Conservation (phyloP, 2,888 invertebrate species). For the Ceraclea dissimilis region DNA sequence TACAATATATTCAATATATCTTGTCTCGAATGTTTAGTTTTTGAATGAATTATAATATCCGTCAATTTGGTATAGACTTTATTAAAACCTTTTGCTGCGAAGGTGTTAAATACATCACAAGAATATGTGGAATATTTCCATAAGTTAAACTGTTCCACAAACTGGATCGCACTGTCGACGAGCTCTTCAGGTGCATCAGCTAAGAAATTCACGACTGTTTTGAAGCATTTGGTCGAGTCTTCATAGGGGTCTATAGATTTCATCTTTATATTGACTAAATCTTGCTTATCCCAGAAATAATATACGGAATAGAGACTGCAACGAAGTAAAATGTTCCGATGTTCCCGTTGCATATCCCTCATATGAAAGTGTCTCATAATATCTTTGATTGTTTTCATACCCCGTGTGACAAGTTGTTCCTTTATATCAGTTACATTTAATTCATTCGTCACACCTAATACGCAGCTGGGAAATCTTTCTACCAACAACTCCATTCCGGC, state of each 20-base stretch:
- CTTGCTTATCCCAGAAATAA: not conserved
- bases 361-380: not conserved
- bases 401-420: too few species aligned
- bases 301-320: not conserved
- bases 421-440: too few species aligned
- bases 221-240: constrained; percentile 27
- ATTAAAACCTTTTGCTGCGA: not conserved
- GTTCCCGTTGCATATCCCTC: not conserved
- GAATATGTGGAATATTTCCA: not conserved
- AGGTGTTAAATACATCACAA: not conserved
- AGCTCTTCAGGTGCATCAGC: not conserved
- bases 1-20: constrained; percentile 37
- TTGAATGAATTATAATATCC: too few species aligned
- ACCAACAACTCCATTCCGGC: too few species aligned
- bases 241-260: not conserved
- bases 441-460: too few species aligned
- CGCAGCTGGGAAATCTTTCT: too few species aligned
- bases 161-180: not conserved
- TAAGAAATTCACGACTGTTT: not conserved
- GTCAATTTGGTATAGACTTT: constrained; percentile 25
- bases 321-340: not conserved
- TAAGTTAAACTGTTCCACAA: not conserved
- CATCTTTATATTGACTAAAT: not conserved
- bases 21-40: constrained; percentile 37
- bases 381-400: not conserved